Evolutionary conservation across 2,113 vertebrate genomes (phyloP), one percentile per base, ranked within the genome.

Genomic region (Synodontis membranacea): DNA sequence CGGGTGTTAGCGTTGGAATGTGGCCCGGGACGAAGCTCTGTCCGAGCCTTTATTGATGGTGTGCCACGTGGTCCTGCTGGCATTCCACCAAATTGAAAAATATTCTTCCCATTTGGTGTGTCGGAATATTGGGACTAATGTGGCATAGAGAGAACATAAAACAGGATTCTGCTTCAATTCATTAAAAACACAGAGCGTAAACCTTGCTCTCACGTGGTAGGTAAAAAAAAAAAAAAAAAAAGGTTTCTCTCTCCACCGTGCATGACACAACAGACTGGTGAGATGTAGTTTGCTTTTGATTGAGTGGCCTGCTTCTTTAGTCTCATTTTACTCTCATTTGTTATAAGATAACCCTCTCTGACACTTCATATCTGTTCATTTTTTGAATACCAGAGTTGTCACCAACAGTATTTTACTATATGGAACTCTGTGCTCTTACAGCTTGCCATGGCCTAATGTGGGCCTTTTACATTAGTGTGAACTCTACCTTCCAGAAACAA

Each of bases 401-500:
- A 14, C 46, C n/a, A 58, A 58, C 84, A 85, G 48, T 31, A n/a
- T 86, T 84, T 89, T 82, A 89, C 81, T 56, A 54, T 48, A 54
- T 19, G 42, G 56, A 88, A 76, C 66, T 44, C 17, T 50, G 31
- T 42, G 34, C 81, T 83, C 17, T 80, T 15, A 52, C 81, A 72
- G 39, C 50, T 70, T 80, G 54, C 44, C 58, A 28, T 70, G 44
- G 19, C 84, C 75, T 86, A 66, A 81, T 86, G 84, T 86, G 58
- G 68, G 23, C 48, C 83, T 80, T 84, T 87, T n/a, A n/a, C 66
- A 1, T 56, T 48, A 28, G 60, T 14, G 81, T 25, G 46, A 62
- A 28, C 70, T 68, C 72, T 75, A 75, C 83, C 76, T 25, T 52
- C n/a, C 34, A 64, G 9, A 87, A 89, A 85, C 91, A 89, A 91